phyloP scores from a whole-genome alignment of 2,888 invertebrate genomes.

The Philereme transversata region DNA sequence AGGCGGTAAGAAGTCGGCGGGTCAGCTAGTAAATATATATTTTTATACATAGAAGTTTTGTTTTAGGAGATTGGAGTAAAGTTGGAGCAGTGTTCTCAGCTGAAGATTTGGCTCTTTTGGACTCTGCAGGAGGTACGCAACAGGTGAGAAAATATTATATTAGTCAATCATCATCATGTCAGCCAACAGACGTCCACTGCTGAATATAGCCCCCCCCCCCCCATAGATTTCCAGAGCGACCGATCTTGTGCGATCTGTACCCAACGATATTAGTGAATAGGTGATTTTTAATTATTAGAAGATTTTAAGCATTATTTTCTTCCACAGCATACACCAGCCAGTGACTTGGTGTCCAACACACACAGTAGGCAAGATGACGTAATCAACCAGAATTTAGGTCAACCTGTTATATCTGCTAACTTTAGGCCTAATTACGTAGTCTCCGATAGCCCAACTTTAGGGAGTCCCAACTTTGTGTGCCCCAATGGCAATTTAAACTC shows the following conservation, averaged over 20 bases:
- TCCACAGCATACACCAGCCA: slow-evolving; percentile 65
- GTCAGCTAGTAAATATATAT: too few relatives aligned
- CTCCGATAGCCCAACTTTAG: slow-evolving; percentile 74
- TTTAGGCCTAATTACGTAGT: slow-evolving; percentile 74
- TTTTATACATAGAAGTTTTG: slow-evolving; percentile 1
- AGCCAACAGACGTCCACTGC: too few relatives aligned
- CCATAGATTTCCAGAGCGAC: too few relatives aligned
- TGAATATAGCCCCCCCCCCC: too few relatives aligned
- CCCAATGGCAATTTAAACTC: slow-evolving; percentile 74
- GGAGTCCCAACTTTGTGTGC: slow-evolving; percentile 79
- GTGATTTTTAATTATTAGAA: neutral
- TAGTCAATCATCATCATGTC: neutral
- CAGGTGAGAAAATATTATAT: slow-evolving; percentile 49
- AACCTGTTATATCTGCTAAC: slow-evolving; percentile 59
- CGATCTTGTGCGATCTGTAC: too few relatives aligned
- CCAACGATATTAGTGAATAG: too few relatives aligned
- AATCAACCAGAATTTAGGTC: slow-evolving; percentile 70
- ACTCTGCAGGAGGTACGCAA: slow-evolving; percentile 69
- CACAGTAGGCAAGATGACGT: slow-evolving; percentile 67
- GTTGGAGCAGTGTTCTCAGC: slow-evolving; percentile 79
- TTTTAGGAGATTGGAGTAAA: slow-evolving; percentile 72
- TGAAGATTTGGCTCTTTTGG: slow-evolving; percentile 75
- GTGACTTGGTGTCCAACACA: slow-evolving; percentile 54
- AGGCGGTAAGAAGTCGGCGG: too few relatives aligned
- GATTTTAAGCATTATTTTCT: slow-evolving; percentile 19